Percentiles rank a stretch among this genome's conserved stretches.
Conservation (phyloP, 2,888 invertebrate species). For the Pseudococcus viburni region DNA sequence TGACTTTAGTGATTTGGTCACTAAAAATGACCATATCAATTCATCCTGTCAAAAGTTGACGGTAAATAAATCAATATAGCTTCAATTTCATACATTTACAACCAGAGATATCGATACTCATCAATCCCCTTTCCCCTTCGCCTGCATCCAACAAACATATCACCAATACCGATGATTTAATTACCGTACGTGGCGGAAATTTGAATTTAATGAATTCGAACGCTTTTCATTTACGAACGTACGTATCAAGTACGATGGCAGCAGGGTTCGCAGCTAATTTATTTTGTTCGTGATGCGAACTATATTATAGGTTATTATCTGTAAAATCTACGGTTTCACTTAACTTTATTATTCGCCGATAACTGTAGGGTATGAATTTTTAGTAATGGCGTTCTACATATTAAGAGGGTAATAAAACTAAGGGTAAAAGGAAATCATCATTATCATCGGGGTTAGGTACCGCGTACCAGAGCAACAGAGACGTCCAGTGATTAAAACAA, state of each 20-base stretch:
- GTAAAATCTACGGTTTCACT: slow-evolving; percentile 57
- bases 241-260: neutral
- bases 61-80: too few species aligned
- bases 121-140: neutral
- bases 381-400: slow-evolving; percentile 29
- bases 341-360: slow-evolving; percentile 56
- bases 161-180: slow-evolving; percentile 24
- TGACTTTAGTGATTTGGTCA: too few species aligned
- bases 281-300: slow-evolving; percentile 57
- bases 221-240: slow-evolving; percentile 17
- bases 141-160: neutral
- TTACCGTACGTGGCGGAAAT: slow-evolving; percentile 36
- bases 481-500: neutral
- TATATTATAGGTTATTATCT: slow-evolving; percentile 48
- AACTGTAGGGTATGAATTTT: slow-evolving; percentile 45
- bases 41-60: too few species aligned
- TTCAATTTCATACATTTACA: too few species aligned
- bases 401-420: slow-evolving; percentile 53
- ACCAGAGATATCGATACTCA: too few species aligned
- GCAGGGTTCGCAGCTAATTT: slow-evolving; percentile 11
- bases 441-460: slow-evolving; percentile 14
- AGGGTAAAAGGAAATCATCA: slow-evolving; percentile 57
- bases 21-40: too few species aligned
- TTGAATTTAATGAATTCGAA: slow-evolving; percentile 50
- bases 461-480: neutral